Evolutionary conservation across 1,140 invertebrate species (phyloP), one percentile per base, ranked within the genome.

Genomic region (Leptinotarsa lineolata): DNA sequence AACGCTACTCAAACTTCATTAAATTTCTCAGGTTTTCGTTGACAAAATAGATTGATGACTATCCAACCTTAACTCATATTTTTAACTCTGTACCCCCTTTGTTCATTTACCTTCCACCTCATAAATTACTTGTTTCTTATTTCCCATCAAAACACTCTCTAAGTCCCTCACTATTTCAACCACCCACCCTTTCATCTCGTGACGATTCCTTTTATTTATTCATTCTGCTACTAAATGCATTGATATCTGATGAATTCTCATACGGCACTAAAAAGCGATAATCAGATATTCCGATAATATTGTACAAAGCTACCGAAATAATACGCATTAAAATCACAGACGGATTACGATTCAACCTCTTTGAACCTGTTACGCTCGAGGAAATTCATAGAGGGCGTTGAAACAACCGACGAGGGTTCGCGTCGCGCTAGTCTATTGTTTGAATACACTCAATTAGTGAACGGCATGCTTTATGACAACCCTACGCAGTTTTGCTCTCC

Each of bases 321-420:
- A 83, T 83, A 69, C 79, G 81, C 78, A 82, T 81, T 81, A 83
- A 81, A 83, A 83, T 83, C 81, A 81, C 78, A 80, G 80, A 75
- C 77, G 76, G 77, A 81, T 82, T 80, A 80, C 70, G 76, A 61
- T 66, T 73, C 74, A 76, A 80, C 75, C 77, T 74, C 81, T 83
- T 83, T 83, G 81, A 83, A 83, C 80, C 76, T 79, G 72, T 81
- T 77, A 81, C 81, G 81, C 79, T 78, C 69, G 76, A 76, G 72
- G 59, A 73, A 45, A 71, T 60, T 68, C 75, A 75, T 61, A 72
- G 73, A 77, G 80, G 78, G 78, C 74, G 80, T 75, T 76, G 76
- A 79, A 77, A 78, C 75, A 77, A 77, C 75, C 72, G 72, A 54
- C 68, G 67, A 75, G 74, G 76, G 78, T 68, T 72, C 72, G 70